phyloP scores from a whole-genome alignment of 2,113 vertebrate genomes.

The Bostrychus sinensis region DNA sequence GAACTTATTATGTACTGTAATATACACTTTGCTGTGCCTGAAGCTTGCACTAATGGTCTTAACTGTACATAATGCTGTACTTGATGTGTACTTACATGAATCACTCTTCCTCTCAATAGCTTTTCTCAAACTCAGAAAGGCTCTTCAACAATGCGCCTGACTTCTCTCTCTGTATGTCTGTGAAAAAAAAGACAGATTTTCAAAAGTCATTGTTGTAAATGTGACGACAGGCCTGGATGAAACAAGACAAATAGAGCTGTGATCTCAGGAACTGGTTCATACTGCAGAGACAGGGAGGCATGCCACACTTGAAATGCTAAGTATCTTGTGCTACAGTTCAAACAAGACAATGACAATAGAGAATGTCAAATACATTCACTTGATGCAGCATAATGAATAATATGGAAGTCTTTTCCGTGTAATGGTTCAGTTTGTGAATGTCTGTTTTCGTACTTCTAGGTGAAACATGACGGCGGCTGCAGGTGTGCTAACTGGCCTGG shows the following conservation, averaged over 20 bases:
- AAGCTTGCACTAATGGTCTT: no score
- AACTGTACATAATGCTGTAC: constrained; percentile 15
- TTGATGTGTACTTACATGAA: constrained; percentile 2
- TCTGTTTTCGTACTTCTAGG: constrained; percentile 42
- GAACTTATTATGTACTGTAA: not conserved
- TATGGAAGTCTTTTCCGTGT: not conserved
- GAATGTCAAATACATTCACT: not conserved
- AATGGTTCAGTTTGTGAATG: not conserved
- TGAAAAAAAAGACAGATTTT: constrained; percentile 10
- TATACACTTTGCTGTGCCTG: constrained; percentile 7
- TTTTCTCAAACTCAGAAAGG: not conserved
- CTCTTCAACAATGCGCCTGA: not conserved
- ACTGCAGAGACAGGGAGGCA: not conserved
- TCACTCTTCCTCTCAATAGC: constrained; percentile 1
- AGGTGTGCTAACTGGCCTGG: constrained; percentile 96
- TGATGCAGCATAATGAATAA: not conserved
- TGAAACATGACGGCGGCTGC: constrained; percentile 93
- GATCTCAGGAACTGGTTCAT: constrained; percentile 2
- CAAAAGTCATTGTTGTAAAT: not conserved
- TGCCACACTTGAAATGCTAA: constrained; percentile 11
- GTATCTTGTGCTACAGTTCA: not conserved
- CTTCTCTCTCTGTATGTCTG: not conserved
- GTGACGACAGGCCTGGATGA: not conserved
- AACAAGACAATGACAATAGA: not conserved
- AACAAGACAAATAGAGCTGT: constrained; percentile 24